These are phyloP conservation scores for Heterotis niloticus DNA, from an alignment of 2,113 vertebrate genomes.

Conservation along the genomic window DNA sequence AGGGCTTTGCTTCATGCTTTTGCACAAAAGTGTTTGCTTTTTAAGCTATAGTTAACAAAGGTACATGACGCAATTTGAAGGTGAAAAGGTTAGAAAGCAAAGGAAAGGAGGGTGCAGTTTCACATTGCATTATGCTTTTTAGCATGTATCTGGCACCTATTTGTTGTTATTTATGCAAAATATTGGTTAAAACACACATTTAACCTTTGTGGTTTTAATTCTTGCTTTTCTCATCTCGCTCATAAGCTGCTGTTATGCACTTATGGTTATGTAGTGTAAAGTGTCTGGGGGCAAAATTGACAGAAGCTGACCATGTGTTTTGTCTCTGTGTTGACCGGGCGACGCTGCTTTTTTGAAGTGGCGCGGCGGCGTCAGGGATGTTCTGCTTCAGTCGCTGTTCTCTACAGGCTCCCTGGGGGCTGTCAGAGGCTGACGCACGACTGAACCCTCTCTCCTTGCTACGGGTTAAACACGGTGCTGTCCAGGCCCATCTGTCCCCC, in stretches of 20 bases:
- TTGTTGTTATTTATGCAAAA: not conserved
- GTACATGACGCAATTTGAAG: not conserved
- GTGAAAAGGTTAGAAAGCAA: not conserved
- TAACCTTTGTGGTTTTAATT: not conserved
- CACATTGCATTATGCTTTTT: not conserved
- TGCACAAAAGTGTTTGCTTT: not conserved
- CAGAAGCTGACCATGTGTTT: not conserved
- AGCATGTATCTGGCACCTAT: too few relatives aligned
- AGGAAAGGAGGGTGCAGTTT: not conserved
- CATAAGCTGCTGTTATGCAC: too few relatives aligned
- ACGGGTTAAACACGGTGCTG: not conserved
- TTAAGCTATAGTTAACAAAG: not conserved
- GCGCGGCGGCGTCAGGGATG: not conserved
- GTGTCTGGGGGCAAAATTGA: not conserved
- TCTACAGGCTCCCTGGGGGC: not conserved
- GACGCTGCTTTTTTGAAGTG: not conserved
- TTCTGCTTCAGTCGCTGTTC: not conserved
- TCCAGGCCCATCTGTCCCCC: slow-evolving; percentile 5
- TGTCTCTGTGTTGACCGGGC: not conserved
- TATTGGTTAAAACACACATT: not conserved
- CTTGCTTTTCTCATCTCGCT: too few relatives aligned
- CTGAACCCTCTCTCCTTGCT: not conserved
- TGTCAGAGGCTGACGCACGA: not conserved
- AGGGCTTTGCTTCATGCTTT: not conserved
- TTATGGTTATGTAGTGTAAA: not conserved